Evolutionary conservation across 2,888 invertebrate species (phyloP).

Genomic region (Eristalis arbustorum): DNA sequence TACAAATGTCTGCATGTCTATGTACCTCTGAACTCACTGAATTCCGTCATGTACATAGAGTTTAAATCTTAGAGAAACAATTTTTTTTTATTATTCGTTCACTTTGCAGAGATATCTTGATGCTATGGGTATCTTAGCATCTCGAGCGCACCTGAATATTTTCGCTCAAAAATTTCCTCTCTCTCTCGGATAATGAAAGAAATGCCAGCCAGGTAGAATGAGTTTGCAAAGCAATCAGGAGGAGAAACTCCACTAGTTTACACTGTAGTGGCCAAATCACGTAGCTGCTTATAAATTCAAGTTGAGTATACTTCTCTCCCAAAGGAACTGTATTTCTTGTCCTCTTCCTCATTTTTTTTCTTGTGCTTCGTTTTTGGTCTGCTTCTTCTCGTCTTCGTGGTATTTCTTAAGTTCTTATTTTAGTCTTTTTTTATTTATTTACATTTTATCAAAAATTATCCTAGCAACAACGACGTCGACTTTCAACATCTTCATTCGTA

Average conservation of each 20-base stretch:
- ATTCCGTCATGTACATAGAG: not conserved
- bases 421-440: too few species aligned
- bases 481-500: not conserved
- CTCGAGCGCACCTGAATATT: conserved; percentile 10
- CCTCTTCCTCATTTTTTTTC: not conserved
- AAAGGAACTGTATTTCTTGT: conserved; percentile 45
- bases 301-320: conserved; percentile 58
- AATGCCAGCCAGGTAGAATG: conserved; percentile 22
- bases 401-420: not conserved
- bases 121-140: not conserved
- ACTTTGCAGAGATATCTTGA: too few species aligned
- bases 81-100: not conserved
- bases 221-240: conserved; percentile 66
- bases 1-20: too few species aligned
- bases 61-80: not conserved
- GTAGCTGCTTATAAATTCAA: conserved; percentile 68
- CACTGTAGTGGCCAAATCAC: conserved; percentile 66
- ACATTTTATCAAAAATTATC: not conserved
- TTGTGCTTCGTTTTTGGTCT: too few species aligned
- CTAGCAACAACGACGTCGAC: not conserved
- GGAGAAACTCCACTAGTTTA: conserved; percentile 12
- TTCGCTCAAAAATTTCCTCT: conserved; percentile 2
- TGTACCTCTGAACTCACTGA: not conserved
- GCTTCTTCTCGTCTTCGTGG: not conserved
- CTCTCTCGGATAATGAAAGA: conserved; percentile 12